Evolutionary conservation across 2,113 vertebrate species (phyloP).

Genomic region (Barbus barbus): DNA sequence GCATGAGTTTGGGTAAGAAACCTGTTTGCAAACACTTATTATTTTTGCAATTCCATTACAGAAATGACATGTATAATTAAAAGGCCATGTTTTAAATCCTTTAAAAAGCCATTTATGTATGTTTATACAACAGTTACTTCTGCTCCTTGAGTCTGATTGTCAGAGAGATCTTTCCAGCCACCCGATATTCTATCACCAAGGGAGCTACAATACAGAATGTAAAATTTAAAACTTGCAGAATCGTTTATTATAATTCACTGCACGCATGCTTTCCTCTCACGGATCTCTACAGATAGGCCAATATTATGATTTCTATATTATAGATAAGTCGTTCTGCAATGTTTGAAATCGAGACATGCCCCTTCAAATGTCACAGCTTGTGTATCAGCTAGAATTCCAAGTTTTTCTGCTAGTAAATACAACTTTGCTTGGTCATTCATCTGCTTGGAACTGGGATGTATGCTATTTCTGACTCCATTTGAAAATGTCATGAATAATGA

Average conservation of each 20-base stretch:
- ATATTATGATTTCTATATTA: not conserved
- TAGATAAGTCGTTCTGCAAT: not conserved
- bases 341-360: not conserved
- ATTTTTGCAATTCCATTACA: not conserved
- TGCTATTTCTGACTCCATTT: too few relatives aligned
- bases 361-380: not conserved
- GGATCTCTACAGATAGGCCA: not conserved
- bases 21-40: not conserved
- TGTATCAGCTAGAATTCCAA: not conserved
- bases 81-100: too few relatives aligned
- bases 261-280: not conserved
- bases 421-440: too few relatives aligned
- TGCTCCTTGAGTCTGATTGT: not conserved
- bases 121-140: not conserved
- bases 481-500: too few relatives aligned
- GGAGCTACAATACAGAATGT: not conserved
- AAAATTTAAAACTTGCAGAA: not conserved
- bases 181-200: not conserved
- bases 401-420: not conserved
- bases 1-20: not conserved
- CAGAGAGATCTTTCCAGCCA: not conserved
- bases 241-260: not conserved
- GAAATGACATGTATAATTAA: not conserved
- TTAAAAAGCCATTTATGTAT: not conserved
- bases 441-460: too few relatives aligned